phyloP scores from a whole-genome alignment of 2,888 invertebrate species.

The Trissoscelio sp. region DNA sequence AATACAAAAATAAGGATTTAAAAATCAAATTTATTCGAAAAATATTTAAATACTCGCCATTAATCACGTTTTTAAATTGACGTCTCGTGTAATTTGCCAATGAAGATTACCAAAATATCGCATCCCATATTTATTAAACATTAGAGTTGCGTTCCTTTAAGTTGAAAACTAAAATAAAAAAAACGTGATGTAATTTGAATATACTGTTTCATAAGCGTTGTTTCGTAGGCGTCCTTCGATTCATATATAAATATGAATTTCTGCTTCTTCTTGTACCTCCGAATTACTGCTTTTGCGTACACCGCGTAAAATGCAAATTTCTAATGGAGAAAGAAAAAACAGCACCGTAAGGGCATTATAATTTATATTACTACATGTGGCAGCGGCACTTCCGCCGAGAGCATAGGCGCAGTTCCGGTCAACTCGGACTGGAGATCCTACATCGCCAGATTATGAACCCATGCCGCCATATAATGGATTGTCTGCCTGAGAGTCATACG shows the following conservation, averaged over 20 bases:
- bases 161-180: too few relatives aligned
- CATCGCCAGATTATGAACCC: slow-evolving; percentile 82
- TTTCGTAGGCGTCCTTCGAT: slow-evolving; percentile 59
- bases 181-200: slow-evolving; percentile 36
- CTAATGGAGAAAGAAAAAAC: slow-evolving; percentile 77
- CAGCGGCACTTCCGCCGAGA: slow-evolving; percentile 82
- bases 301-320: slow-evolving; percentile 82
- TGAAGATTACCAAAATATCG: too few relatives aligned
- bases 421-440: slow-evolving; percentile 81
- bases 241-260: slow-evolving; percentile 64
- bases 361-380: slow-evolving; percentile 83
- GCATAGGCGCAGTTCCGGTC: slow-evolving; percentile 83
- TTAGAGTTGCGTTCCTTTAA: too few relatives aligned
- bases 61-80: too few relatives aligned
- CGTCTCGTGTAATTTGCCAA: too few relatives aligned
- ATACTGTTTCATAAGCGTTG: slow-evolving; percentile 39
- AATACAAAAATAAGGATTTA: too few relatives aligned
- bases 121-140: too few relatives aligned
- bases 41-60: too few relatives aligned
- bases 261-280: slow-evolving; percentile 49
- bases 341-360: slow-evolving; percentile 82
- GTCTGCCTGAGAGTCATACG: slow-evolving; percentile 79
- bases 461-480: slow-evolving; percentile 80
- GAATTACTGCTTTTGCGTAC: slow-evolving; percentile 70
- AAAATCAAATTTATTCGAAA: too few relatives aligned